A percentile compares a stretch with the other conserved stretches of the same genome.
phyloP scores from a whole-genome alignment of 2,888 invertebrate species.

The Labia minor region DNA sequence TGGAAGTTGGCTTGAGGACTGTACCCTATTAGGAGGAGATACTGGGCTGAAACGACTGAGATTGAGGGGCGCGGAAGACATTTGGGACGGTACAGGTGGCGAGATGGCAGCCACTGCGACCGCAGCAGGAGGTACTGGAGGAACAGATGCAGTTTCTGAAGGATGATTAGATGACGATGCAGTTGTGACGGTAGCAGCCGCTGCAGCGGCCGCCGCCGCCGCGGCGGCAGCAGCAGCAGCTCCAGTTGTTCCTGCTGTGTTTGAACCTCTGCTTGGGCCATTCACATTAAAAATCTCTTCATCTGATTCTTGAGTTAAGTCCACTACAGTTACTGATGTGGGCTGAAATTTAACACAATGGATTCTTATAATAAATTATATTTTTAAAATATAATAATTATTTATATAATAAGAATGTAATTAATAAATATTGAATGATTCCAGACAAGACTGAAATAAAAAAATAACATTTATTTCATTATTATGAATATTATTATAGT shows the following conservation, averaged over 20 bases:
- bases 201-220: constrained; percentile 25
- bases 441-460: not conserved
- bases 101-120: constrained; percentile 21
- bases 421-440: not conserved
- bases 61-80: constrained; percentile 27
- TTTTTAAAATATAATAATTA: constrained; percentile 15
- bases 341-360: constrained; percentile 29
- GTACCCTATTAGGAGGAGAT: not conserved
- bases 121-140: constrained; percentile 19
- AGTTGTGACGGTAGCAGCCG: constrained; percentile 28
- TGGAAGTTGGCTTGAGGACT: not conserved
- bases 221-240: constrained; percentile 24
- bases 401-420: not conserved
- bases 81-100: constrained; percentile 22
- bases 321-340: constrained; percentile 42
- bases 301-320: constrained; percentile 47
- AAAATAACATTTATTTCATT: not conserved
- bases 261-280: constrained; percentile 28
- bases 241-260: constrained; percentile 29
- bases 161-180: constrained; percentile 17
- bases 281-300: constrained; percentile 36
- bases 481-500: no score
- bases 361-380: constrained; percentile 28
- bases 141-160: not conserved
- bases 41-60: not conserved